Conservation (phyloP, 2,113 vertebrate species). For the Rhombomys opimus region DNA sequence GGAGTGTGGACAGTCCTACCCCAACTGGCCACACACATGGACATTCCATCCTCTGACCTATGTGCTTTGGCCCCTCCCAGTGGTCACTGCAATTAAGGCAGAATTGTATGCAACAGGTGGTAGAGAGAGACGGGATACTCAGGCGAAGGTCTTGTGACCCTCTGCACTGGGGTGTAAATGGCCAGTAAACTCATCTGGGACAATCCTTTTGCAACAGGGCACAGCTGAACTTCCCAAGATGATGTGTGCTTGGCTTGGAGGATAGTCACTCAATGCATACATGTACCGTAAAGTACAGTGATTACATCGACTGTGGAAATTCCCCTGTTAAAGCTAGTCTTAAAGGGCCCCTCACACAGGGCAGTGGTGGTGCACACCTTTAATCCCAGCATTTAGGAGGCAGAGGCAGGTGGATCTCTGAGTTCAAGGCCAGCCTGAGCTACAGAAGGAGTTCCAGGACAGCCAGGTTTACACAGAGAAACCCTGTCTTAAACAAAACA, state of each 20-base stretch:
- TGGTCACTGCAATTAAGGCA: not conserved
- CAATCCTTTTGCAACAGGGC: not conserved
- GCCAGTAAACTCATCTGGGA: not conserved
- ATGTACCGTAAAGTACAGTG: not conserved
- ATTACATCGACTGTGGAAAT: not conserved
- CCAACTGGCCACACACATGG: not conserved
- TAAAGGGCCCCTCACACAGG: not conserved
- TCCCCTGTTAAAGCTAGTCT: not conserved
- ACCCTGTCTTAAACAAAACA: not conserved
- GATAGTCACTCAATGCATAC: not conserved
- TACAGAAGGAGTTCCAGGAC: not conserved
- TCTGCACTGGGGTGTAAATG: not conserved
- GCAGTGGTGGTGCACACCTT: not conserved
- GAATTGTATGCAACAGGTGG: no score
- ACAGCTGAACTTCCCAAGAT: not conserved
- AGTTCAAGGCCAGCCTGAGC: not conserved
- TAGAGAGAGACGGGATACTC: not conserved
- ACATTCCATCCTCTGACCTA: not conserved
- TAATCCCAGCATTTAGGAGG: not conserved
- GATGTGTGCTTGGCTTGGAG: not conserved
- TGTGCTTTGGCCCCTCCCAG: not conserved
- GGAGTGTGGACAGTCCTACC: not conserved
- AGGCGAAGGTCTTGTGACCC: not conserved
- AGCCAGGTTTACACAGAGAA: not conserved
- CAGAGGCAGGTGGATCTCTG: not conserved